Evolutionary conservation across 1,140 invertebrate species (phyloP).

Genomic region (Ephestia elutella): DNA sequence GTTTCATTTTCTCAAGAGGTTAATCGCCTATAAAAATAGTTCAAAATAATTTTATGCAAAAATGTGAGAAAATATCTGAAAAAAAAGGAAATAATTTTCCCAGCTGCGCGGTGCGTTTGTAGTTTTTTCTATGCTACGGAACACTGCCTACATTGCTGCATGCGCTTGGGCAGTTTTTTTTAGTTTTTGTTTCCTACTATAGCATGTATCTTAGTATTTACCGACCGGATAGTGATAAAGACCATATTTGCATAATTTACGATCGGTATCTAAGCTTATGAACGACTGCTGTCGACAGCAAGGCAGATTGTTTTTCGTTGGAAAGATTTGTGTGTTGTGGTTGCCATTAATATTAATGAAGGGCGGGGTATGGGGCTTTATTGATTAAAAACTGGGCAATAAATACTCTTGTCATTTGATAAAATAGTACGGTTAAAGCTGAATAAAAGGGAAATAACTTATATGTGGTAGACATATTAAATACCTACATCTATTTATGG

Average conservation of each 20-base stretch:
- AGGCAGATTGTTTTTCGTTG: constrained; percentile 2
- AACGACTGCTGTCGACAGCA: constrained; percentile 5
- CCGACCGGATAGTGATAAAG: constrained; percentile 37
- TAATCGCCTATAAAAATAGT: too few relatives aligned
- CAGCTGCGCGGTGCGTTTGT: not conserved
- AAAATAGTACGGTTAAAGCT: not conserved
- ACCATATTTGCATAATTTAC: constrained; percentile 35
- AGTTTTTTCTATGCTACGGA: not conserved
- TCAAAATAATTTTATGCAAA: not conserved
- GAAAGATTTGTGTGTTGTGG: constrained; percentile 1
- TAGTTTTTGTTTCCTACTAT: constrained; percentile 13
- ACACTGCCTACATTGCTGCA: not conserved
- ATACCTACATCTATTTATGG: too few relatives aligned
- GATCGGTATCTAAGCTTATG: constrained; percentile 6
- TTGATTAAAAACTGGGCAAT: constrained; percentile 1
- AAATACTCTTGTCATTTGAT: not conserved
- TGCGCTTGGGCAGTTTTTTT: not conserved
- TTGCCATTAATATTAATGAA: not conserved
- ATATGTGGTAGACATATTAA: too few relatives aligned
- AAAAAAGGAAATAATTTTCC: not conserved
- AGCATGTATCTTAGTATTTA: constrained; percentile 43
- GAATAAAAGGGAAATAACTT: not conserved
- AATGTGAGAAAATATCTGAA: not conserved
- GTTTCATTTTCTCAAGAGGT: too few relatives aligned
- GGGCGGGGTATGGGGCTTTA: not conserved